Evolutionary conservation across 2,797 vertebrate genomes (phyloP).

Genomic region (Anolis apletophallus): DNA sequence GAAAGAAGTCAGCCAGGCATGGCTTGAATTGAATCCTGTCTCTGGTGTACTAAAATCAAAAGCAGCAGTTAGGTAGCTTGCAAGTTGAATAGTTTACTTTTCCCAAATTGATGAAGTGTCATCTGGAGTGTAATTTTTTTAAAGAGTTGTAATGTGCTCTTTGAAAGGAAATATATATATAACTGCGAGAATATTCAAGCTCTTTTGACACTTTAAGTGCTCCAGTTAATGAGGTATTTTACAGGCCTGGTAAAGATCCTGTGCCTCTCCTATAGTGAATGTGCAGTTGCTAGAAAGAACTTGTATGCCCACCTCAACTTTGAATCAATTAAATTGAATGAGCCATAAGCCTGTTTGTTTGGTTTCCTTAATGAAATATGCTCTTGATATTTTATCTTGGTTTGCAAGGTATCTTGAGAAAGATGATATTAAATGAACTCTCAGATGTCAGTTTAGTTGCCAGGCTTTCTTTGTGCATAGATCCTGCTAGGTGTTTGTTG

Average conservation of each 20-base stretch:
- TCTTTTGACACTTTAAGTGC: background rate
- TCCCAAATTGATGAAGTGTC: slow-evolving; percentile 14
- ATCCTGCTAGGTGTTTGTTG: too few species aligned
- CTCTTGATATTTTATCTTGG: background rate
- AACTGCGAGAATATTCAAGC: background rate
- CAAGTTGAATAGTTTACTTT: background rate
- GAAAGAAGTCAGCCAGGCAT: slow-evolving; percentile 10
- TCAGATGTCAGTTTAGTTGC: background rate
- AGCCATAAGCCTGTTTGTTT: background rate
- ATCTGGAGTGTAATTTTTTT: slow-evolving; percentile 5
- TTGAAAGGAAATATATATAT: background rate
- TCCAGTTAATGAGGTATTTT: slow-evolving; percentile 14
- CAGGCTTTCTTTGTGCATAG: background rate
- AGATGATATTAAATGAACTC: background rate
- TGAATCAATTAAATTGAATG: background rate
- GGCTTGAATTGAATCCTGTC: background rate
- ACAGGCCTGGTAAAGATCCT: background rate
- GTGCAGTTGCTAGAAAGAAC: background rate
- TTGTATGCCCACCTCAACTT: background rate
- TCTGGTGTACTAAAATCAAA: background rate
- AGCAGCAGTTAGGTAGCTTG: slow-evolving; percentile 2
- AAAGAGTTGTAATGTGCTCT: background rate
- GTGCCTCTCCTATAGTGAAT: background rate
- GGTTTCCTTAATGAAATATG: background rate
- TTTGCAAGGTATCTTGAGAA: background rate